phyloP scores from a whole-genome alignment of 2,113 vertebrate species.

The Sapayoa aenigma region DNA sequence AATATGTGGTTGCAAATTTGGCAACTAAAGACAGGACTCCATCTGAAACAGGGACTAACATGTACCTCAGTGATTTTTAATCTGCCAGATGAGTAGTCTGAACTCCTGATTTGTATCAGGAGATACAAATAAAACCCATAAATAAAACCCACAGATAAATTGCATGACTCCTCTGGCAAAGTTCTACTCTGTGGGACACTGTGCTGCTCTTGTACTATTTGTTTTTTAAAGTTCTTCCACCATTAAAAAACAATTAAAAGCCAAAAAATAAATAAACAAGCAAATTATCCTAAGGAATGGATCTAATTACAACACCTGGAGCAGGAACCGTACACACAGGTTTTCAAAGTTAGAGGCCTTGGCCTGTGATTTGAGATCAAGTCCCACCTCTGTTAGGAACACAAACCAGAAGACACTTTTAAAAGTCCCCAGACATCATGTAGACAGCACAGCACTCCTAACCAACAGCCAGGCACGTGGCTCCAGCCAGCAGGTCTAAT shows the following conservation, averaged over 20 bases:
- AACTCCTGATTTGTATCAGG: not conserved
- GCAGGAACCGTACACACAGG: not conserved
- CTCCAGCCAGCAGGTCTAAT: not conserved
- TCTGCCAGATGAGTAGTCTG: not conserved
- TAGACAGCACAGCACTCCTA: not conserved
- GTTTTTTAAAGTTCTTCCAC: not conserved
- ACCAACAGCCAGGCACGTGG: conserved; percentile 32
- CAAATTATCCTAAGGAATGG: not conserved
- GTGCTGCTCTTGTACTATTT: not conserved
- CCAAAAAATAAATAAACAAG: not conserved
- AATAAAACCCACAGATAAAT: not conserved
- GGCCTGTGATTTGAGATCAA: not conserved
- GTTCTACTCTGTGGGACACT: not conserved
- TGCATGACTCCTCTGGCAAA: not conserved
- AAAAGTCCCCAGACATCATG: conserved; percentile 11
- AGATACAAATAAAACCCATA: not conserved
- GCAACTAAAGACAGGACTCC: not conserved
- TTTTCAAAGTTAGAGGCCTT: not conserved
- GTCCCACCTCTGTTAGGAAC: not conserved
- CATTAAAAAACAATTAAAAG: not conserved
- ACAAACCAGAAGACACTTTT: conserved; percentile 13
- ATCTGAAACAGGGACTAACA: not conserved
- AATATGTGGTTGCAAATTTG: not conserved
- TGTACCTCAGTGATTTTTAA: not conserved
- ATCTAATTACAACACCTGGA: not conserved